Percentiles rank a stretch among this genome's conserved stretches.
Evolutionary conservation across 1,140 invertebrate species (phyloP).

Genomic region (Drosophila bifasciata): DNA sequence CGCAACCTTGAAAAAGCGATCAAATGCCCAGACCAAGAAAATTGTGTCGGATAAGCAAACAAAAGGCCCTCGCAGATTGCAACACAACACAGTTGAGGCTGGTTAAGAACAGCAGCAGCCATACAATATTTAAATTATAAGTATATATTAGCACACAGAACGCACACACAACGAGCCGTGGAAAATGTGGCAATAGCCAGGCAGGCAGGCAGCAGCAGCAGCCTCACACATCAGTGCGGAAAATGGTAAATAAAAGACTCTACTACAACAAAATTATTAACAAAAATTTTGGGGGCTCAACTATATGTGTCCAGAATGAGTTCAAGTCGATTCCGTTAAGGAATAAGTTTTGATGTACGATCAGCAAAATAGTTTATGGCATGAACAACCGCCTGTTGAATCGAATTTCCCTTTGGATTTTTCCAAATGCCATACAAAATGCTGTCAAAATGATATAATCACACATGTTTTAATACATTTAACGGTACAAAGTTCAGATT

Average conservation of each 20-base stretch:
- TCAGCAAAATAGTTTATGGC: background rate
- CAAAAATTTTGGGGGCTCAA: conserved; percentile 54
- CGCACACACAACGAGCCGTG: conserved; percentile 17
- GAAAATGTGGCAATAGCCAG: conserved; percentile 60
- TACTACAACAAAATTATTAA: conserved; percentile 51
- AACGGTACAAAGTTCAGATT: too few species aligned
- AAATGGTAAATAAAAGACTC: conserved; percentile 60
- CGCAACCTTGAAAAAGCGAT: conserved; percentile 67
- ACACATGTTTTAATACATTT: too few species aligned
- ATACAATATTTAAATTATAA: conserved; percentile 81
- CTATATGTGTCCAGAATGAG: conserved; percentile 41
- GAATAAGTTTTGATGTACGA: background rate
- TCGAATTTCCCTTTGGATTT: background rate
- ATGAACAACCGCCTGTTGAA: conserved; percentile 1
- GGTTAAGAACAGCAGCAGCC: conserved; percentile 65
- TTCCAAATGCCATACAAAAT: background rate
- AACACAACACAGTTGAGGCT: conserved; percentile 69
- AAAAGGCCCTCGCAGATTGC: conserved; percentile 54
- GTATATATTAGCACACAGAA: conserved; percentile 76
- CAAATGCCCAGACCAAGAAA: conserved; percentile 45
- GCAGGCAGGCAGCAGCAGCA: background rate
- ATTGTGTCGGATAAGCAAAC: conserved; percentile 48
- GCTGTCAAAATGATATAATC: too few species aligned
- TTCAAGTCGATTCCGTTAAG: conserved; percentile 8
- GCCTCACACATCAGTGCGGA: conserved; percentile 35